These are phyloP conservation scores for Habroteleia sp. DNA, from an alignment of 2,888 invertebrate species.

Conservation along the genomic window DNA sequence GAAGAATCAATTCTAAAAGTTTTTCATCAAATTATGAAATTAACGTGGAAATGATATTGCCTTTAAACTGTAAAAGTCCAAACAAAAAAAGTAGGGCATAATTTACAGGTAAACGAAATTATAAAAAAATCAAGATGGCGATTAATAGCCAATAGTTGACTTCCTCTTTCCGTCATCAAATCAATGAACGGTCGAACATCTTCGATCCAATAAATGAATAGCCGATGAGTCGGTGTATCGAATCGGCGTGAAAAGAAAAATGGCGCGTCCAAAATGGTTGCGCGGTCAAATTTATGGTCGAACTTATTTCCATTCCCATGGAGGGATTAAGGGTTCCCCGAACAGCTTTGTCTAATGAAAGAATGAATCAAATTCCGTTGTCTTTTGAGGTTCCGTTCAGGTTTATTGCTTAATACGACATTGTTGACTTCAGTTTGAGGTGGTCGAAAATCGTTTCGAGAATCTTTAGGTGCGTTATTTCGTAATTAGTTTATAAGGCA, in stretches of 20 bases:
- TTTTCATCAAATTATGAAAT: no score
- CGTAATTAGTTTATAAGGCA: slow-evolving; percentile 31
- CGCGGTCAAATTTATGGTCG: slow-evolving; percentile 41
- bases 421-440: slow-evolving; percentile 15
- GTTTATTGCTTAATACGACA: slow-evolving; percentile 42
- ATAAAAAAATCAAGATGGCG: slow-evolving; percentile 35
- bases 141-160: slow-evolving; percentile 16
- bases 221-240: slow-evolving; percentile 46
- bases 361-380: slow-evolving; percentile 22
- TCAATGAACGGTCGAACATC: slow-evolving; percentile 30
- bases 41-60: no score
- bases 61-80: no score
- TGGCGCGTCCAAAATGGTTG: slow-evolving; percentile 50
- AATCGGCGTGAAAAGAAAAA: slow-evolving; percentile 39
- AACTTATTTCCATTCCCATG: slow-evolving; percentile 8
- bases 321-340: slow-evolving; percentile 28
- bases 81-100: not conserved
- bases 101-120: not conserved
- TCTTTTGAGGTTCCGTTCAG: slow-evolving; percentile 6
- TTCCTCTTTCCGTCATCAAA: slow-evolving; percentile 18
- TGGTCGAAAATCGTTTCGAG: slow-evolving; percentile 31
- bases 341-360: slow-evolving; percentile 33
- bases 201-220: slow-evolving; percentile 37
- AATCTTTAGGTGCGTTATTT: slow-evolving; percentile 14
- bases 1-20: no score